These are phyloP conservation scores for Aleiodes alternator DNA, from an alignment of 2,888 invertebrate species.

Conservation along the genomic window DNA sequence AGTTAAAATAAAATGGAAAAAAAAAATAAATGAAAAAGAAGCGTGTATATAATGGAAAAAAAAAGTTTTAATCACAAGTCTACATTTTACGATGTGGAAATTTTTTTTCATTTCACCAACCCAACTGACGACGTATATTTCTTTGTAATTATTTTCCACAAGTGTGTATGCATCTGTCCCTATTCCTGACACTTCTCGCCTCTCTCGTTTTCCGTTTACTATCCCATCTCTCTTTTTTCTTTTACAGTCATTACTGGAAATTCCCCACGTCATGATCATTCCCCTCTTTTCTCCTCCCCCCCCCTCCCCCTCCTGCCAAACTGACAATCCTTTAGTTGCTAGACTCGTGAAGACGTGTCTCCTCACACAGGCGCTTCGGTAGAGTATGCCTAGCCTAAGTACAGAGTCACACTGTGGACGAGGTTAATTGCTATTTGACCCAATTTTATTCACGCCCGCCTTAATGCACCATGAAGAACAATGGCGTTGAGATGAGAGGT, in stretches of 20 bases:
- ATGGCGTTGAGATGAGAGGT: conserved; percentile 55
- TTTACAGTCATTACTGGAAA: conserved; percentile 25
- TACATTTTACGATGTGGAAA: conserved; percentile 26
- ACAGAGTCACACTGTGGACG: conserved; percentile 57
- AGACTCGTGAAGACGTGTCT: conserved; percentile 29
- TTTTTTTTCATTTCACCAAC: conserved; percentile 24
- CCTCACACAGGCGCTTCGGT: background rate
- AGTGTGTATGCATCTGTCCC: conserved; percentile 24
- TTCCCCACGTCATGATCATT: conserved; percentile 20
- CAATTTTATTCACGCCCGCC: conserved; percentile 70
- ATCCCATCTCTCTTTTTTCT: background rate
- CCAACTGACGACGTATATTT: conserved; percentile 29
- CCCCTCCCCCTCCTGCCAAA: background rate
- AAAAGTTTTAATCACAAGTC: conserved; percentile 34
- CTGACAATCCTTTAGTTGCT: background rate
- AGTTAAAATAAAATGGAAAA: background rate
- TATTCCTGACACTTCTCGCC: background rate
- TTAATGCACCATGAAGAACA: conserved; percentile 69
- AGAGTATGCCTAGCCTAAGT: conserved; percentile 3
- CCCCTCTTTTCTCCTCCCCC: too few relatives aligned
- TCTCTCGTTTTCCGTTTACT: background rate
- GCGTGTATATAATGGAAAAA: conserved; percentile 19
- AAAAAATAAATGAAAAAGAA: too few relatives aligned
- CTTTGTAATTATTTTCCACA: conserved; percentile 32
- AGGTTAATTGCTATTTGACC: conserved; percentile 74